These are phyloP conservation scores for Agriopis leucophaearia DNA, from an alignment of 2,888 invertebrate genomes.

Conservation along the genomic window DNA sequence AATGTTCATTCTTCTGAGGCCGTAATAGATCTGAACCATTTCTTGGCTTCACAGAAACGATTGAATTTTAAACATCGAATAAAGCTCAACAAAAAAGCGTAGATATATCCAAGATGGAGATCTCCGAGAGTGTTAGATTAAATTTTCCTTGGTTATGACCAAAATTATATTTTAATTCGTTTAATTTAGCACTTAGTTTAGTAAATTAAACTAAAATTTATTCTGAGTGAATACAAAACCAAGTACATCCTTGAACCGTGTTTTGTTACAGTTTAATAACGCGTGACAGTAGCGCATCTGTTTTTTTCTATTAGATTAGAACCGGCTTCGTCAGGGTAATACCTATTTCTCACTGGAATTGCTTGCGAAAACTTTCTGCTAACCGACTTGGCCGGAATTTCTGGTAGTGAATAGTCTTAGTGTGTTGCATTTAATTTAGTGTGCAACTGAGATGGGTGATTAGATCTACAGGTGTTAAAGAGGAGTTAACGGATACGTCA, in stretches of 20 bases:
- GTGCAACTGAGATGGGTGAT: constrained; percentile 41
- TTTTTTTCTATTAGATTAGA: constrained; percentile 24
- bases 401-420: neutral
- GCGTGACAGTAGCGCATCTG: constrained; percentile 11
- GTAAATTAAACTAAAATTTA: neutral
- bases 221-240: neutral
- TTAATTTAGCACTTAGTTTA: no score
- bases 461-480: constrained; percentile 74
- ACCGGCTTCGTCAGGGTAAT: constrained; percentile 5
- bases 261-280: constrained; percentile 11
- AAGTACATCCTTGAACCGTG: constrained; percentile 2
- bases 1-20: no score
- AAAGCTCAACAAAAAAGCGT: no score
- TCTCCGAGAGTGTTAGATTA: neutral
- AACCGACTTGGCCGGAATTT: neutral
- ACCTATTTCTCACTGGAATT: constrained; percentile 12
- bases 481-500: constrained; percentile 62
- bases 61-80: no score
- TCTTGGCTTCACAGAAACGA: no score
- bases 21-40: no score
- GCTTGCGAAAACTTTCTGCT: neutral
- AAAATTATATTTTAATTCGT: neutral
- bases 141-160: neutral
- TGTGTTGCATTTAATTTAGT: constrained; percentile 25
- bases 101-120: no score